Conservation (phyloP, 2,113 vertebrate species). For the Fregata magnificens region DNA sequence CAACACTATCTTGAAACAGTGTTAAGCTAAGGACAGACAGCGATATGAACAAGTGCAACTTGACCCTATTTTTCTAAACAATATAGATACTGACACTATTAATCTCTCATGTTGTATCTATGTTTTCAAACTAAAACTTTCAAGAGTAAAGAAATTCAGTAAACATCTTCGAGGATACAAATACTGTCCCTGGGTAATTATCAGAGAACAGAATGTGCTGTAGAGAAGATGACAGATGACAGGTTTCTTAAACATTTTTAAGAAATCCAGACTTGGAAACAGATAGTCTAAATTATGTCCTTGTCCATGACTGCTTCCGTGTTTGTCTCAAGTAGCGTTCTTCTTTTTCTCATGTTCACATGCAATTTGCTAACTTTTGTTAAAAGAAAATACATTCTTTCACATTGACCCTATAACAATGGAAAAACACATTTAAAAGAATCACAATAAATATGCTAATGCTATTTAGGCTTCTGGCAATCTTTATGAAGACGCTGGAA, state of each 20-base stretch:
- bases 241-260: background rate
- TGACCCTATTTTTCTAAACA: background rate
- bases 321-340: background rate
- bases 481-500: background rate
- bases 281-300: background rate
- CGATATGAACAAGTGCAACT: background rate
- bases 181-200: background rate
- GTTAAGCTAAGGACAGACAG: conserved; percentile 7
- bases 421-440: background rate
- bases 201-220: background rate
- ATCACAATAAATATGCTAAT: background rate
- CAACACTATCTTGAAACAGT: conserved; percentile 12
- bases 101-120: background rate
- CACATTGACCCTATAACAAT: background rate
- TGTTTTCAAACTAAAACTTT: background rate
- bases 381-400: background rate
- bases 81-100: background rate
- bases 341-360: background rate
- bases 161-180: background rate
- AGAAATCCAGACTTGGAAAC: background rate
- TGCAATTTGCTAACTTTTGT: background rate
- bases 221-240: background rate
- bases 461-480: background rate
- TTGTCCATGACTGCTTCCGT: background rate
- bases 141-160: background rate